These are phyloP conservation scores for Atherinomorus stipes DNA, from an alignment of 2,113 vertebrate genomes.

Conservation along the genomic window DNA sequence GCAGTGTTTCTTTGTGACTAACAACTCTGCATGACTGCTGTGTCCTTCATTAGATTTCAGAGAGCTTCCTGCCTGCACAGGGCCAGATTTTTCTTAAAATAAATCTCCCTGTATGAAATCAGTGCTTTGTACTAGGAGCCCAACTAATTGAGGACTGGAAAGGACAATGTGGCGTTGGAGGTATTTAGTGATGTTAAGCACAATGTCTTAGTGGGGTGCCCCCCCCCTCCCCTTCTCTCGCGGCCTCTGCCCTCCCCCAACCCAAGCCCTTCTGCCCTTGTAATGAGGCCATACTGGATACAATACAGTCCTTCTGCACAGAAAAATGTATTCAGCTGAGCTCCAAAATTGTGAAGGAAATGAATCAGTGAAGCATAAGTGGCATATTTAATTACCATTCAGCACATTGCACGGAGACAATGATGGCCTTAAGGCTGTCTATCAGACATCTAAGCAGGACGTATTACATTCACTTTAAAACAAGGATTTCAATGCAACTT, in stretches of 20 bases:
- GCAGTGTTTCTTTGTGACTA: conserved; percentile 42
- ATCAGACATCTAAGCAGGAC: conserved; percentile 71
- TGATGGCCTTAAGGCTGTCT: conserved; percentile 81
- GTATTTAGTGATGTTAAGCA: conserved; percentile 78
- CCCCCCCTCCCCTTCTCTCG: conserved; percentile 48
- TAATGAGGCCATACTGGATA: conserved; percentile 85
- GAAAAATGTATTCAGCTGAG: conserved; percentile 87
- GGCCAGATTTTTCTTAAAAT: conserved; percentile 60
- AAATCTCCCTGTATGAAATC: conserved; percentile 54
- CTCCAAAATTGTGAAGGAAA: conserved; percentile 89
- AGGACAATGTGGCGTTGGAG: conserved; percentile 71
- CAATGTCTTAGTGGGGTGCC: conserved; percentile 78
- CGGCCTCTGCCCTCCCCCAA: conserved; percentile 74
- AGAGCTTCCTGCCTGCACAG: conserved; percentile 56
- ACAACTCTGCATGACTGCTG: conserved; percentile 58
- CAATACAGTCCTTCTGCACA: conserved; percentile 88
- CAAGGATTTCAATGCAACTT: conserved; percentile 31
- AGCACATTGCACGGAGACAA: conserved; percentile 88
- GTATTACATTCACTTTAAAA: conserved; percentile 24
- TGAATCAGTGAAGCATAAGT: conserved; percentile 91
- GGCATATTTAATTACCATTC: conserved; percentile 93
- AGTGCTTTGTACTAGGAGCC: conserved; percentile 48
- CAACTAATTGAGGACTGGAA: conserved; percentile 65
- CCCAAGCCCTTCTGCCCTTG: conserved; percentile 71
- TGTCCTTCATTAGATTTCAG: conserved; percentile 62